Conservation (phyloP, 1,140 invertebrate species). For the Heliconius hermathena region DNA sequence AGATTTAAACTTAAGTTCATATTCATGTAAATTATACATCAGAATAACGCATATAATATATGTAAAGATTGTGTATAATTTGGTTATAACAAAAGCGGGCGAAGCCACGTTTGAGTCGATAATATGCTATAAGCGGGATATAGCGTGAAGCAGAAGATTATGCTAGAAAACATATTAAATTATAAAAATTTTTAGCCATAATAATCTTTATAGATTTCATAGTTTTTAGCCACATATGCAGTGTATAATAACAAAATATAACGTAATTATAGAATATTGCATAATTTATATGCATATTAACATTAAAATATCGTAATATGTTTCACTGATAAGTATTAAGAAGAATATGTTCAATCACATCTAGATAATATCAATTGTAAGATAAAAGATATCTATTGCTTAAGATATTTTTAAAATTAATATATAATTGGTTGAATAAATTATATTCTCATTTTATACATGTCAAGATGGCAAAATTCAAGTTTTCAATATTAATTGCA, state of each 20-base stretch:
- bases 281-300: not conserved
- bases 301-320: not conserved
- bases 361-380: not conserved
- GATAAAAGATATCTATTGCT: slow-evolving; percentile 33
- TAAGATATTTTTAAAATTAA: slow-evolving; percentile 37
- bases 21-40: too few species aligned
- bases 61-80: too few species aligned
- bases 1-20: too few species aligned
- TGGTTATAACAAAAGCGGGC: too few species aligned
- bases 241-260: not conserved
- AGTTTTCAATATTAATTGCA: slow-evolving; percentile 40
- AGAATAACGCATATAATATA: too few species aligned
- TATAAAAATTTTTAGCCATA: too few species aligned
- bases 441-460: slow-evolving; percentile 45
- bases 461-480: slow-evolving; percentile 53
- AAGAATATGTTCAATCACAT: slow-evolving; percentile 11
- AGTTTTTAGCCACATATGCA: not conserved
- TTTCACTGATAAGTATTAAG: slow-evolving; percentile 4
- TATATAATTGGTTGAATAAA: slow-evolving; percentile 56
- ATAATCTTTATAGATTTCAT: not conserved
- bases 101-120: too few species aligned
- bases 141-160: too few species aligned
- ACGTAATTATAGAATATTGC: not conserved
- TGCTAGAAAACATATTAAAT: too few species aligned
- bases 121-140: too few species aligned